Conservation (phyloP, 1,140 invertebrate species). For the Formica exsecta region DNA sequence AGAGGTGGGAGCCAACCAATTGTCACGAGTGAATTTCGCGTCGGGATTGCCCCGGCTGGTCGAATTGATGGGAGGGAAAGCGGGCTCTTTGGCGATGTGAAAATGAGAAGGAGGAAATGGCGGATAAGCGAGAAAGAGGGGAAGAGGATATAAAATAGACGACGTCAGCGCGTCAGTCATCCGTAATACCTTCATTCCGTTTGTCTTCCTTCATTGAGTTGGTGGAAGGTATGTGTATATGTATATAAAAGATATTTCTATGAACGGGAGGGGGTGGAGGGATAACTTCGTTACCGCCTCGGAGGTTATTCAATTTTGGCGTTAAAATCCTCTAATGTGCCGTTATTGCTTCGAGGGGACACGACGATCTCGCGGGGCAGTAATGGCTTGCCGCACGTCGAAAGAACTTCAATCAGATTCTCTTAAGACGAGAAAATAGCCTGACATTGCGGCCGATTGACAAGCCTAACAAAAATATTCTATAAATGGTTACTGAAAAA, state of each 20-base stretch:
- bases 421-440: slow-evolving; percentile 63
- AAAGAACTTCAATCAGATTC: slow-evolving; percentile 68
- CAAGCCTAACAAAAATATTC: slow-evolving; percentile 34
- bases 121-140: slow-evolving; percentile 63
- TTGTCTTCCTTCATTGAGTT: slow-evolving; percentile 74
- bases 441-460: slow-evolving; percentile 40
- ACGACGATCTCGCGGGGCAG: slow-evolving; percentile 39
- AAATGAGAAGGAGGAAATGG: slow-evolving; percentile 68
- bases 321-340: slow-evolving; percentile 85
- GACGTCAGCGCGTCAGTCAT: slow-evolving; percentile 83
- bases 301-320: slow-evolving; percentile 84
- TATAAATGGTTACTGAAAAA: slow-evolving; percentile 19
- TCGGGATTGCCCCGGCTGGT: slow-evolving; percentile 75
- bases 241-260: slow-evolving; percentile 78
- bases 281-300: slow-evolving; percentile 83
- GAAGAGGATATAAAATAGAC: slow-evolving; percentile 73
- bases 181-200: slow-evolving; percentile 83
- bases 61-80: slow-evolving; percentile 77
- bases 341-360: slow-evolving; percentile 79
- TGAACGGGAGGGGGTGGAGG: slow-evolving; percentile 67
- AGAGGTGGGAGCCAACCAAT: slow-evolving; percentile 43
- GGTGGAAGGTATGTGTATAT: slow-evolving; percentile 62
- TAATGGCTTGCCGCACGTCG: slow-evolving; percentile 79
- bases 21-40: slow-evolving; percentile 73
- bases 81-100: slow-evolving; percentile 63